These are phyloP conservation scores for Poeciliopsis presidionis DNA, from an alignment of 2,797 vertebrate species.

Conservation along the genomic window DNA sequence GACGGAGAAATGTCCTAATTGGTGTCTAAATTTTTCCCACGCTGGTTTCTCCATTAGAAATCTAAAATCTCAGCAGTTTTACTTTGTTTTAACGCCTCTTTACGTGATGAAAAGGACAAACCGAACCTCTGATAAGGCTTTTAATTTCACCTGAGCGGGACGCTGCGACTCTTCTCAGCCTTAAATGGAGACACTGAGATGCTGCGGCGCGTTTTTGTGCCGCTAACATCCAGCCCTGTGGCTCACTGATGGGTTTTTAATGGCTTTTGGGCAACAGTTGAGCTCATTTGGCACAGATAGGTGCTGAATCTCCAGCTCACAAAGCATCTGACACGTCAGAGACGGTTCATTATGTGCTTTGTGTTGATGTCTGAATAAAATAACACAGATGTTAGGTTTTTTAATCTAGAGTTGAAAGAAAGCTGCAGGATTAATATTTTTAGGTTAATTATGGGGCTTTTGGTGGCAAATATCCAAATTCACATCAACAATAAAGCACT, in stretches of 20 bases:
- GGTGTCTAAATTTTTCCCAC: not conserved
- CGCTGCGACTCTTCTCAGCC: not conserved
- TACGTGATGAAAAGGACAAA: not conserved
- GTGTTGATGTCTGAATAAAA: not conserved
- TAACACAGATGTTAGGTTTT: not conserved
- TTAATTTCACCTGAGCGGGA: not conserved
- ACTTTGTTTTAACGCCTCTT: not conserved
- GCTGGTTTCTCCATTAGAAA: not conserved
- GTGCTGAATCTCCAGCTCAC: not conserved
- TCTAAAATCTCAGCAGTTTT: not conserved
- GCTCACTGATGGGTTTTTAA: slow-evolving; percentile 12
- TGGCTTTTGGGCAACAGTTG: slow-evolving; percentile 6
- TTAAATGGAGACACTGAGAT: not conserved
- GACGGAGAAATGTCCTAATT: not conserved
- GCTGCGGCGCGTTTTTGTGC: not conserved
- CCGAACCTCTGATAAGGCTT: not conserved
- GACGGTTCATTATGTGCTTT: not conserved
- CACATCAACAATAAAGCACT: not conserved
- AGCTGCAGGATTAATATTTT: not conserved
- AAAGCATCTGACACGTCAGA: not conserved
- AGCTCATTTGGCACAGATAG: slow-evolving; percentile 5
- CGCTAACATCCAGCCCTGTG: not conserved
- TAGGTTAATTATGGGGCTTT: not conserved
- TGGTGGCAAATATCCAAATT: not conserved
- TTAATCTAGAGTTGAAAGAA: not conserved